A percentile compares a stretch with the other conserved stretches of the same genome.
phyloP scores from a whole-genome alignment of 2,797 vertebrate genomes.

The Harpagifer antarcticus region DNA sequence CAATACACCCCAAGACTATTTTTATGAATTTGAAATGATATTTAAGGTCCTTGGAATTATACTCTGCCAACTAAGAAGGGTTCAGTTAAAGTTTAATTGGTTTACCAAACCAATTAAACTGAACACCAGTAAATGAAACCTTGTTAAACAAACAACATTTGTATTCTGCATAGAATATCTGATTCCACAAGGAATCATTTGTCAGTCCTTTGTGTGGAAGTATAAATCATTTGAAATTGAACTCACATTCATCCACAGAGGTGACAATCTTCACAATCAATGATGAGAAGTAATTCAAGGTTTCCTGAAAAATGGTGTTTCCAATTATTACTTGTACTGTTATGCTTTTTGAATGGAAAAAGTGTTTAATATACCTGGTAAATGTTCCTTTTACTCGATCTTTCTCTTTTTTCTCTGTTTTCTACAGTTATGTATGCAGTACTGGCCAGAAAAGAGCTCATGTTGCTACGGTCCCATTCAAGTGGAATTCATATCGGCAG shows the following conservation, averaged over 20 bases:
- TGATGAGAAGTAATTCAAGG: too few species aligned
- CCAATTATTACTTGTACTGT: background rate
- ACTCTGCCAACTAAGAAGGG: background rate
- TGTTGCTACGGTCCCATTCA: constrained; percentile 97
- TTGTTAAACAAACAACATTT: background rate
- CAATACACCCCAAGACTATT: constrained; percentile 2
- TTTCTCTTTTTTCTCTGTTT: background rate
- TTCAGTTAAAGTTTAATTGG: constrained; percentile 13
- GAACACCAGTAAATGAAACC: background rate
- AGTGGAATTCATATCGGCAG: constrained; percentile 97
- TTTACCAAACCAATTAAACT: background rate
- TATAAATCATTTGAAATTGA: constrained; percentile 3
- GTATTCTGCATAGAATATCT: background rate
- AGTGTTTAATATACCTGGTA: background rate
- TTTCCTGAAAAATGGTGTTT: constrained; percentile 8
- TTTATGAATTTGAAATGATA: constrained; percentile 26
- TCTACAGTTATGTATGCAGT: constrained; percentile 94
- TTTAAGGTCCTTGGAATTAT: constrained; percentile 6
- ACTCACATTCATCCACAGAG: background rate
- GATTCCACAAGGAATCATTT: background rate
- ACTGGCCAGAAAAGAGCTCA: constrained; percentile 97
- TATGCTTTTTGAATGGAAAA: background rate
- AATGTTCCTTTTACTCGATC: background rate
- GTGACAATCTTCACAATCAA: constrained; percentile 1
- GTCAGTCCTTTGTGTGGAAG: background rate